Conservation (phyloP, 1,140 invertebrate genomes). For the Drosophila navojoa region DNA sequence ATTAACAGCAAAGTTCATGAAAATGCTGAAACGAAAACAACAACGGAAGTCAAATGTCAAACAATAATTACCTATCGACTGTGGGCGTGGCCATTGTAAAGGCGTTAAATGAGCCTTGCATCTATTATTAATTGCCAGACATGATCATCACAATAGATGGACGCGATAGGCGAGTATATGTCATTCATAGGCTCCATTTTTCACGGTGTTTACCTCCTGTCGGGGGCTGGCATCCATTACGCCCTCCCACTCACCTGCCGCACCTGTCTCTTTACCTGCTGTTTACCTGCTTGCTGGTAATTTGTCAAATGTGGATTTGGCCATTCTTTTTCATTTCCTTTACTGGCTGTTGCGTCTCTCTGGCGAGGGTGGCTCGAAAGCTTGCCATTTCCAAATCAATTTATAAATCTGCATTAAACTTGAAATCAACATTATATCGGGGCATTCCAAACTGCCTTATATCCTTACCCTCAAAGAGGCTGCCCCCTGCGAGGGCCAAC, state of each 20-base stretch:
- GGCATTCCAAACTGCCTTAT: too few relatives aligned
- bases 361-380: slow-evolving; percentile 13
- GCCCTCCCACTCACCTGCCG: slow-evolving; percentile 8
- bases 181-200: too few relatives aligned
- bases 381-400: not conserved
- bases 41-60: slow-evolving; percentile 66
- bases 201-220: slow-evolving; percentile 1
- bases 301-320: slow-evolving; percentile 74
- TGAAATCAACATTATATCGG: not conserved
- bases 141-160: not conserved
- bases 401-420: not conserved
- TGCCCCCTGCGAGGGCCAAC: too few relatives aligned
- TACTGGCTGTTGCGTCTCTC: slow-evolving; percentile 56
- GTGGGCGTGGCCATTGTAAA: slow-evolving; percentile 33
- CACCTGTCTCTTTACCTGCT: slow-evolving; percentile 33
- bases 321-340: slow-evolving; percentile 46
- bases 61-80: slow-evolving; percentile 22
- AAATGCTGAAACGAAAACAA: slow-evolving; percentile 16
- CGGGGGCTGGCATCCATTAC: slow-evolving; percentile 12
- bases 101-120: slow-evolving; percentile 60
- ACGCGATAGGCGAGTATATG: too few relatives aligned
- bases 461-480: too few relatives aligned
- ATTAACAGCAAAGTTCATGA: too few relatives aligned
- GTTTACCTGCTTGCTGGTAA: slow-evolving; percentile 70
- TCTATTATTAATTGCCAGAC: slow-evolving; percentile 61